phyloP scores from a whole-genome alignment of 2,888 invertebrate species.

The Mythimna albipuncta region DNA sequence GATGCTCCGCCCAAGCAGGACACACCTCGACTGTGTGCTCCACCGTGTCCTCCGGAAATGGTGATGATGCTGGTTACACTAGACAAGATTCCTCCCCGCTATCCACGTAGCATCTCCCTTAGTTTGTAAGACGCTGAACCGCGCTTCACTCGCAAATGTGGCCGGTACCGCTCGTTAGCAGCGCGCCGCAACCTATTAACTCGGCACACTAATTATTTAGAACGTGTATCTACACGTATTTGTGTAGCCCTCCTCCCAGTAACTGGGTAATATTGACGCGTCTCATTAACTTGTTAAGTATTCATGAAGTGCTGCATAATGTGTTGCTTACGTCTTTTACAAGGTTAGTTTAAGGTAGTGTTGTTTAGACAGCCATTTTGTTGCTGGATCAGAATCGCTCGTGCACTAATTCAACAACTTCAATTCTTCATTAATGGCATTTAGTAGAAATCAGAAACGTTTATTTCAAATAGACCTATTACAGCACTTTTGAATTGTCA shows the following conservation, averaged over 20 bases:
- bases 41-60: too few relatives aligned
- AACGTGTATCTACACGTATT: conserved; percentile 52
- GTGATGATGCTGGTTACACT: too few relatives aligned
- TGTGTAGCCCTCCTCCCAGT: conserved; percentile 44
- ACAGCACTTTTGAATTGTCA: too few relatives aligned
- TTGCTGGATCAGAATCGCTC: background rate
- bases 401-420: too few relatives aligned
- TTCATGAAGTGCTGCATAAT: conserved; percentile 52
- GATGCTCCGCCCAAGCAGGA: too few relatives aligned
- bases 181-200: conserved; percentile 59
- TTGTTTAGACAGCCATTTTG: background rate
- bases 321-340: conserved; percentile 9
- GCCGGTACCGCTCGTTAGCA: conserved; percentile 54
- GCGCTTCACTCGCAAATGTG: conserved; percentile 60
- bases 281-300: conserved; percentile 55
- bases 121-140: conserved; percentile 60
- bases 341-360: background rate
- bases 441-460: too few relatives aligned
- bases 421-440: too few relatives aligned
- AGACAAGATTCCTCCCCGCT: conserved; percentile 12
- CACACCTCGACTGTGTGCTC: too few relatives aligned
- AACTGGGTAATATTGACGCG: conserved; percentile 51
- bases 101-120: conserved; percentile 20
- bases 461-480: too few relatives aligned
- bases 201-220: conserved; percentile 54